These are phyloP conservation scores for Xestobium rufovillosum DNA, from an alignment of 2,888 invertebrate species.

Conservation along the genomic window DNA sequence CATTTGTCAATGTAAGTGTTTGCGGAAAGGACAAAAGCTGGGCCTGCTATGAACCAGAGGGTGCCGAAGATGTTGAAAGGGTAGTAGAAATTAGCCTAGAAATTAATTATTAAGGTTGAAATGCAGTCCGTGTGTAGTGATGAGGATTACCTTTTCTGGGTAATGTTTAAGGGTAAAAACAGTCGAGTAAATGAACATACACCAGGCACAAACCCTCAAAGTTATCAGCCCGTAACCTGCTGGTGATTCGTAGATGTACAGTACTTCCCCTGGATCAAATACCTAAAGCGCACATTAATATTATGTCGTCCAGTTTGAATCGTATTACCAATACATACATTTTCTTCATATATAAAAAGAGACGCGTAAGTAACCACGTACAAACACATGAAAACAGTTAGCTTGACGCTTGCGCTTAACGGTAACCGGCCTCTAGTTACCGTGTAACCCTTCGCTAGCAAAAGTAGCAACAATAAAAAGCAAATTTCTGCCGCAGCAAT, in stretches of 20 bases:
- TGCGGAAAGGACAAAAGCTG: conserved; percentile 68
- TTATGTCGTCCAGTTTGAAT: too few species aligned
- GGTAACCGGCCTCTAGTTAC: conserved; percentile 78
- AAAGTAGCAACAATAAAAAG: conserved; percentile 68
- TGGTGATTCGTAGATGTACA: conserved; percentile 85
- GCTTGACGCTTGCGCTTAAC: conserved; percentile 61
- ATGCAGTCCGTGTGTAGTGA: too few species aligned
- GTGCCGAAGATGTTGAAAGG: conserved; percentile 77
- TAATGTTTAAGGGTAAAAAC: conserved; percentile 75
- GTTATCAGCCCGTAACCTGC: conserved; percentile 78
- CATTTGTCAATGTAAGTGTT: conserved; percentile 75
- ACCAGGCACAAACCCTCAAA: conserved; percentile 71
- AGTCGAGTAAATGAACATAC: conserved; percentile 62
- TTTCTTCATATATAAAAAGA: conserved; percentile 73
- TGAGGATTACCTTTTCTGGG: conserved; percentile 63
- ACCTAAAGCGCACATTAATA: too few species aligned
- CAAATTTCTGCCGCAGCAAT: conserved; percentile 67
- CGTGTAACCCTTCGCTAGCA: conserved; percentile 86
- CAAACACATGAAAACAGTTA: conserved; percentile 72
- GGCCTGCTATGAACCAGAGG: conserved; percentile 80
- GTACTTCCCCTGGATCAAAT: conserved; percentile 85
- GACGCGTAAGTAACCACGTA: conserved; percentile 66
- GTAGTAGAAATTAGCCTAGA: conserved; percentile 67
- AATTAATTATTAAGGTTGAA: conserved; percentile 21
- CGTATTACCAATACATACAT: conserved; percentile 49